Percentiles rank a stretch among this genome's conserved stretches.
These are phyloP conservation scores for Tortricodes alternella DNA, from an alignment of 2,888 invertebrate species.

Conservation along the genomic window DNA sequence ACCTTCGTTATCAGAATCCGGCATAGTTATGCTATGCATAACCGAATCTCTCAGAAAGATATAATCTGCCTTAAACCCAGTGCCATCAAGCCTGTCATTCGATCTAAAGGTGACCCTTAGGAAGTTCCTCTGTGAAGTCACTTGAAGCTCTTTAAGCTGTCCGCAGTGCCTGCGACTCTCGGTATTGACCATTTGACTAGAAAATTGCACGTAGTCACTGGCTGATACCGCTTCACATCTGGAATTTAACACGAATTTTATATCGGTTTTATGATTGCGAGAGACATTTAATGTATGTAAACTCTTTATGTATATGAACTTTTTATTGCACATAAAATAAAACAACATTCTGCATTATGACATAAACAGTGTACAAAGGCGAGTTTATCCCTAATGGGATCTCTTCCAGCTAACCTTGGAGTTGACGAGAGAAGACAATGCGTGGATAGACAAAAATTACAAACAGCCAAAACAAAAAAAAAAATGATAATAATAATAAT, in stretches of 20 bases:
- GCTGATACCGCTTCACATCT: conserved; percentile 95
- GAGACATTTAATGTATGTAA: neutral
- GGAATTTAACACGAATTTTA: conserved; percentile 41
- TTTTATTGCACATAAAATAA: too few relatives aligned
- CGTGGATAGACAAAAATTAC: too few relatives aligned
- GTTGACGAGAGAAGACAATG: too few relatives aligned
- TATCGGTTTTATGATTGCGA: too few relatives aligned
- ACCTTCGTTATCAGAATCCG: conserved; percentile 56
- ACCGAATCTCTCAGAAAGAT: conserved; percentile 90
- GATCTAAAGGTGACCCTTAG: conserved; percentile 96
- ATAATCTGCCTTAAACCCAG: conserved; percentile 96
- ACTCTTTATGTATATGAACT: too few relatives aligned
- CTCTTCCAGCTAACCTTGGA: too few relatives aligned
- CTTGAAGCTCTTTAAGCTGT: conserved; percentile 87
- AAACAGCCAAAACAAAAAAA: too few relatives aligned
- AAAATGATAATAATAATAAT: too few relatives aligned
- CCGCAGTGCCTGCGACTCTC: conserved; percentile 94
- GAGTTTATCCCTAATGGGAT: too few relatives aligned
- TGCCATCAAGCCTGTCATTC: conserved; percentile 95
- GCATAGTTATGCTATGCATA: conserved; percentile 71
- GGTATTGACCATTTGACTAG: conserved; percentile 94
- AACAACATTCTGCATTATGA: too few relatives aligned
- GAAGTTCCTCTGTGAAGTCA: conserved; percentile 94
- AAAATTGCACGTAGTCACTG: conserved; percentile 97
- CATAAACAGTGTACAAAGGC: too few relatives aligned